Evolutionary conservation across 1,140 invertebrate species (phyloP), one percentile per base, ranked within the genome.

Genomic region (Zaprionus ghesquierei): DNA sequence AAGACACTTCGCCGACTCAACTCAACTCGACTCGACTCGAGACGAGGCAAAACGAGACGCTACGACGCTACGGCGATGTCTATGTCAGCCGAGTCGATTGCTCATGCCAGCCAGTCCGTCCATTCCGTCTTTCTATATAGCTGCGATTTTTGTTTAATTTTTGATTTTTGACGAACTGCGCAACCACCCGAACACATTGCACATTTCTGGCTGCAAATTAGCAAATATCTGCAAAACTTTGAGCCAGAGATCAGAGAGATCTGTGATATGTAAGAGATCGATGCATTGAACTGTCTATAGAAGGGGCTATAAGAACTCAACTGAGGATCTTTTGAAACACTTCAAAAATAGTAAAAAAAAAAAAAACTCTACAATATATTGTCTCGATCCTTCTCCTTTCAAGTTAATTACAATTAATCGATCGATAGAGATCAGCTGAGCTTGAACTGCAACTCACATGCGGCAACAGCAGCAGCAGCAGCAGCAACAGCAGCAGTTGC

Each of bases 71-170:
- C n/a, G n/a, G n/a, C n/a, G n/a, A n/a, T n/a, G n/a, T 20, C 49
- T 49, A 41, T 69, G 56, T 73, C 31, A 62, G 65, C 25, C 65
- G 46, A 53, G 56, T 51, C 31, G 51, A 53, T 69, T n/a, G 31
- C n/a, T 53, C 29, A 31, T 15, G n/a, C 29, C 35, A 18, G 29
- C 12, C 31, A 5, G 31, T 25, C 33, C 10, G 46, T 38, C 18
- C 15, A 3, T 38, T 56, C 2, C 1, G 22, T 12, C 20, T 2
- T 22, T 38, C 31, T 49, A 73, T 61, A 75, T 59, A 22, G 50
- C 49, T 70, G 55, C 51, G 38, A 85, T 50, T 68, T 79, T 82
- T 62, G 61, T 64, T 82, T 38, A 69, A 76, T 72, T 82, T n/a
- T 78, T 61, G 27, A 35, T 51, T 46, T 64, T 58, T 46, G 59